Conservation (phyloP, 2,888 invertebrate genomes). For the Chrysolina americana region DNA sequence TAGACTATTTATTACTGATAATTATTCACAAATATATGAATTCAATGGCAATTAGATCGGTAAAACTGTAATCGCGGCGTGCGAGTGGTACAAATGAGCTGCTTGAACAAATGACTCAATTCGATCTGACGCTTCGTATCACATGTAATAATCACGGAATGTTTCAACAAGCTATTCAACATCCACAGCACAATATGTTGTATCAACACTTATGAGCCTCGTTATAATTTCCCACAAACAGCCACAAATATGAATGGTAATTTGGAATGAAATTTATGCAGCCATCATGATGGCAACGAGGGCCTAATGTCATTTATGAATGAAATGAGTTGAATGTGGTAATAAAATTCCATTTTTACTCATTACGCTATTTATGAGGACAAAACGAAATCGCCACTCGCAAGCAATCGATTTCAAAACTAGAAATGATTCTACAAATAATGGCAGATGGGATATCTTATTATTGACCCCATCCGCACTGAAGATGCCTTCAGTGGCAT, state of each 20-base stretch:
- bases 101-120: background rate
- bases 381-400: too few species aligned
- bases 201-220: slow-evolving; percentile 30
- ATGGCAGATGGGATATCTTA: too few species aligned
- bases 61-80: background rate
- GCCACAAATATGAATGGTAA: slow-evolving; percentile 21
- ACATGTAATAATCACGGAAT: slow-evolving; percentile 5
- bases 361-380: background rate
- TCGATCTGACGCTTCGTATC: background rate
- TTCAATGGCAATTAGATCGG: too few species aligned
- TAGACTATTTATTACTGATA: too few species aligned
- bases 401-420: too few species aligned
- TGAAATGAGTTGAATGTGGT: background rate
- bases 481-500: too few species aligned
- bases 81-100: background rate
- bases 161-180: slow-evolving; percentile 17
- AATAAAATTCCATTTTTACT: background rate
- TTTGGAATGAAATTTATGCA: slow-evolving; percentile 13
- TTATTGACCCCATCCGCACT: too few species aligned
- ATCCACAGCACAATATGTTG: slow-evolving; percentile 27
- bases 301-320: background rate
- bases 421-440: too few species aligned
- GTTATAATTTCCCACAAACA: slow-evolving; percentile 29
- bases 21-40: too few species aligned
- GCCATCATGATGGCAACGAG: background rate